Conservation (phyloP, 2,797 vertebrate species). For the Sebastes flavidus region DNA sequence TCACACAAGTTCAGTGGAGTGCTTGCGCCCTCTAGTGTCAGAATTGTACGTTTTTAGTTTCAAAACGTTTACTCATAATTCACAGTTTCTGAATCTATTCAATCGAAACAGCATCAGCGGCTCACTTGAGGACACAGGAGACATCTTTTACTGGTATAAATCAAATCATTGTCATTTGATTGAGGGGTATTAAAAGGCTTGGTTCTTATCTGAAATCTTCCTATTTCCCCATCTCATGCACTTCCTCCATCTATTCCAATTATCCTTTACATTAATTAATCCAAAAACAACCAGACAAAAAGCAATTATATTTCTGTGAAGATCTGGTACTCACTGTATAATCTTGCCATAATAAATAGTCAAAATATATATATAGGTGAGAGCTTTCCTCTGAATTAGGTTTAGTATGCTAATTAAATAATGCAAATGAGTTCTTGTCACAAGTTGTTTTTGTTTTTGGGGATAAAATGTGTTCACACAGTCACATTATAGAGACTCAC, state of each 20-base stretch:
- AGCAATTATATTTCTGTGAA: background rate
- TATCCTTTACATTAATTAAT: background rate
- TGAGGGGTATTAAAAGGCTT: background rate
- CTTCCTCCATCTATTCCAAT: background rate
- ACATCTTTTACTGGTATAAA: background rate
- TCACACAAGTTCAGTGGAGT: conserved; percentile 16
- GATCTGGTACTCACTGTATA: background rate
- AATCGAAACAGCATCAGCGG: background rate
- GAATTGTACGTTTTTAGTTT: background rate
- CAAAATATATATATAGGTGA: background rate
- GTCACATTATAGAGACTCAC: background rate
- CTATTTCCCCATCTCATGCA: background rate
- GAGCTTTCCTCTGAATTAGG: background rate
- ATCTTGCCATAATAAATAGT: background rate
- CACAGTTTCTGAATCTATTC: background rate
- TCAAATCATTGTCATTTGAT: background rate
- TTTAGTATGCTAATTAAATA: background rate
- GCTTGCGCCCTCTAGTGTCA: conserved; percentile 65
- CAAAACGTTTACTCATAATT: background rate
- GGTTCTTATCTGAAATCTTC: background rate
- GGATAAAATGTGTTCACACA: background rate
- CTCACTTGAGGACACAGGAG: background rate
- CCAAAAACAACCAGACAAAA: background rate
- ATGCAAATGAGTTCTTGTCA: background rate
- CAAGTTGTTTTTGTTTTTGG: background rate